A percentile compares a stretch with the other conserved stretches of the same genome.
Evolutionary conservation across 2,888 invertebrate species (phyloP).

Genomic region (Strigamia crassipes): DNA sequence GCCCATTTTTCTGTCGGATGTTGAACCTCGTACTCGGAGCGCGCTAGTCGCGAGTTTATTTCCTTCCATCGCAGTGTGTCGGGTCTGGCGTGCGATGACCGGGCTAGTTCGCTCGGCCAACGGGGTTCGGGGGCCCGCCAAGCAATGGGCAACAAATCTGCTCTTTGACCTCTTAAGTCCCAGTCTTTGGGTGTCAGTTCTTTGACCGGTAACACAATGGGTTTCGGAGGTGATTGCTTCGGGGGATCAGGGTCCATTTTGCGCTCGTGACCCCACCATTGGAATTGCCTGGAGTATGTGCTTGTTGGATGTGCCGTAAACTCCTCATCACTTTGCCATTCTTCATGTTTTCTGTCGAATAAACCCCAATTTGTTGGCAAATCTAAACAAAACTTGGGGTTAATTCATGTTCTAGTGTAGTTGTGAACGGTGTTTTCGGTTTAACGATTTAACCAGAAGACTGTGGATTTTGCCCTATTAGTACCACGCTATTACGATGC

Average conservation of each 20-base stretch:
- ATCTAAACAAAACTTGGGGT: background rate
- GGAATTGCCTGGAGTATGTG: background rate
- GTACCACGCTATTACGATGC: no score
- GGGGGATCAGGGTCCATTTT: background rate
- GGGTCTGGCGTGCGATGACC: background rate
- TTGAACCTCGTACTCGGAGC: background rate
- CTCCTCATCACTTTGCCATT: background rate
- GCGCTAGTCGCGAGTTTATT: background rate
- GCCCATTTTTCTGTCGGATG: constrained; percentile 47
- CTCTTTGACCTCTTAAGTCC: constrained; percentile 12
- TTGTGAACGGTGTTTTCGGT: no score
- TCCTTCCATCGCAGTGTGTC: background rate
- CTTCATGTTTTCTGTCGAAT: background rate
- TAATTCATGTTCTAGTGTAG: background rate
- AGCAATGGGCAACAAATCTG: background rate
- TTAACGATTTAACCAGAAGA: no score
- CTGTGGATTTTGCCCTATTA: no score
- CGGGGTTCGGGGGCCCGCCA: constrained; percentile 23
- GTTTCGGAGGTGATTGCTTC: background rate
- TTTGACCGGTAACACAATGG: background rate
- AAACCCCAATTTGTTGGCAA: constrained; percentile 44
- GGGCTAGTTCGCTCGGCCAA: constrained; percentile 7
- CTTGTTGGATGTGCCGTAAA: background rate
- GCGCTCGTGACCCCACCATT: background rate
- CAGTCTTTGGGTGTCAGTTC: constrained; percentile 42